Evolutionary conservation across 2,797 vertebrate species (phyloP).

Genomic region (Xiphorhynchus erythropygius): DNA sequence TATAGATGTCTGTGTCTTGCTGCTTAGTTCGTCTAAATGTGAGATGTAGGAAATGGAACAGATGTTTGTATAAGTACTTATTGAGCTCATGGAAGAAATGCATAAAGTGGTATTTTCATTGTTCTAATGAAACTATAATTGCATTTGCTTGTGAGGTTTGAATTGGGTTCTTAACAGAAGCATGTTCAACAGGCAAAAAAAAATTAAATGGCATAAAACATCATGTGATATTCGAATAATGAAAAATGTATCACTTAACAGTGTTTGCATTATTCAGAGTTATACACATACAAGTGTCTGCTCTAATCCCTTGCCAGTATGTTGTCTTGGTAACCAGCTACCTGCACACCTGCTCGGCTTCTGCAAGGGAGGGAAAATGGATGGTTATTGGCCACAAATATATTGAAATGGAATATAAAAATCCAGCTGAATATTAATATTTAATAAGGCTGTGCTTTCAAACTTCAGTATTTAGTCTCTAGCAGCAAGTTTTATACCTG

Average conservation of each 20-base stretch:
- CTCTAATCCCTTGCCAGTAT: conserved; percentile 80
- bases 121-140: conserved; percentile 74
- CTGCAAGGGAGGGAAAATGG: conserved; percentile 72
- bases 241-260: conserved; percentile 82
- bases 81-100: conserved; percentile 37
- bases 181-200: conserved; percentile 65
- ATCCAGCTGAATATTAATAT: conserved; percentile 79
- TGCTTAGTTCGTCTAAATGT: conserved; percentile 69
- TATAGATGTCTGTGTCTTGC: conserved; percentile 57
- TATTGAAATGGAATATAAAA: conserved; percentile 76
- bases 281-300: conserved; percentile 76
- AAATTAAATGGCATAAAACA: conserved; percentile 56
- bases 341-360: conserved; percentile 80
- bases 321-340: conserved; percentile 85
- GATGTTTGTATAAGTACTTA: conserved; percentile 72
- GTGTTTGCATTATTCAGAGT: conserved; percentile 84
- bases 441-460: conserved; percentile 75
- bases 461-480: conserved; percentile 59
- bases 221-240: conserved; percentile 75
- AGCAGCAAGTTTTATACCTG: conserved; percentile 54
- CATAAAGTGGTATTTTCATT: conserved; percentile 62
- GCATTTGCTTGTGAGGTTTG: conserved; percentile 67
- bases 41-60: conserved; percentile 65
- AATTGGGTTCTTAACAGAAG: conserved; percentile 68
- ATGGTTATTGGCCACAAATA: conserved; percentile 76